phyloP scores from a whole-genome alignment of 2,113 vertebrate species.

The Chascanopsetta lugubris region DNA sequence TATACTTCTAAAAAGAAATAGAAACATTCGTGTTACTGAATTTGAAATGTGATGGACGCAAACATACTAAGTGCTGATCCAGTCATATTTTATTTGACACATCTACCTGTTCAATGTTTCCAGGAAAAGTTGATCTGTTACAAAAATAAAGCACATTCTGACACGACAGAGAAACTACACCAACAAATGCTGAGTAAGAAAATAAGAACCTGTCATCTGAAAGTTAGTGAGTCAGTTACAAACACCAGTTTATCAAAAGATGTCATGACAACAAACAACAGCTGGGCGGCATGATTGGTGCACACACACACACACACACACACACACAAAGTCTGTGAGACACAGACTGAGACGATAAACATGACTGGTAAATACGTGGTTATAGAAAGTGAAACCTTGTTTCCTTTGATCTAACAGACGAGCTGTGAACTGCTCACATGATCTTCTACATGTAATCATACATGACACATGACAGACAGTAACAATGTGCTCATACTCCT shows the following conservation, averaged over 20 bases:
- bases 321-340: no score
- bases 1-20: not conserved
- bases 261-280: constrained; percentile 13
- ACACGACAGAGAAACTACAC: constrained; percentile 56
- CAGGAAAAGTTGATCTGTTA: constrained; percentile 71
- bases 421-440: no score
- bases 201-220: constrained; percentile 47
- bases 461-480: constrained; percentile 31
- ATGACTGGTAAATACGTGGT: constrained; percentile 29
- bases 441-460: no score
- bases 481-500: constrained; percentile 53
- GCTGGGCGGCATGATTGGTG: constrained; percentile 22
- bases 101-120: constrained; percentile 59
- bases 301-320: no score
- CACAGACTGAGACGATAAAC: constrained; percentile 33
- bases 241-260: constrained; percentile 40
- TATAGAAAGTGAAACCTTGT: constrained; percentile 37
- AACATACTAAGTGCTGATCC: constrained; percentile 32
- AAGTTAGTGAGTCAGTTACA: constrained; percentile 35
- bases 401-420: no score
- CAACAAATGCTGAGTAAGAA: constrained; percentile 65
- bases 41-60: not conserved
- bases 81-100: constrained; percentile 72
- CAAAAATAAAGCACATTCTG: constrained; percentile 78
- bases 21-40: not conserved